A percentile compares a stretch with the other conserved stretches of the same genome.
phyloP scores from a whole-genome alignment of 2,113 vertebrate species.

The Steatornis caripensis region DNA sequence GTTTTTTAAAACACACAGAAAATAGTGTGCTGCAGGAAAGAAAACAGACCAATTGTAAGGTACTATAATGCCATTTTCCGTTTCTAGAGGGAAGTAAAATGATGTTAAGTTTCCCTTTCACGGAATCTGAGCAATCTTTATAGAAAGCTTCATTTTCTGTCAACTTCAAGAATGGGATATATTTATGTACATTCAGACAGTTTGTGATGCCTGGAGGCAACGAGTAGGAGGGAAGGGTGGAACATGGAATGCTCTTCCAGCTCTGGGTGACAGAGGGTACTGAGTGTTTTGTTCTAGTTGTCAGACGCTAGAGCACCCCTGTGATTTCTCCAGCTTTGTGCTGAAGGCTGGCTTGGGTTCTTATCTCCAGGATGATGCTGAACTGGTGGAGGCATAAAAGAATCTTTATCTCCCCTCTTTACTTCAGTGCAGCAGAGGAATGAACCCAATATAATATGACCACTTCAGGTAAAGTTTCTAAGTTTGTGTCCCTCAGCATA shows the following conservation, averaged over 20 bases:
- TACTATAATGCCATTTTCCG: background rate
- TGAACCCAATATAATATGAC: background rate
- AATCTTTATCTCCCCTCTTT: conserved; percentile 5
- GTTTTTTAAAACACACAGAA: background rate
- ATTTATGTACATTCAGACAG: conserved; percentile 16
- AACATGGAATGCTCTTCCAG: conserved; percentile 14
- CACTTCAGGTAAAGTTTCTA: background rate
- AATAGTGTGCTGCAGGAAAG: background rate
- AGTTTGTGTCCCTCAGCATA: background rate
- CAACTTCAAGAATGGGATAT: background rate
- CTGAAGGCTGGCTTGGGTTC: conserved; percentile 34
- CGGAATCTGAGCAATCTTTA: background rate
- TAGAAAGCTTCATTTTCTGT: background rate
- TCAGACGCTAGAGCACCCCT: background rate
- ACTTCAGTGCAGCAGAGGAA: conserved; percentile 4
- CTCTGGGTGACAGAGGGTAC: conserved; percentile 32
- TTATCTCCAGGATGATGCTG: conserved; percentile 26
- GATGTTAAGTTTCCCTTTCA: background rate
- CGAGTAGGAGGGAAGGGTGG: background rate
- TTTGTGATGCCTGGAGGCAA: conserved; percentile 7
- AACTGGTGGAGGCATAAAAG: background rate
- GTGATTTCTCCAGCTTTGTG: conserved; percentile 49
- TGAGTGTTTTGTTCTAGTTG: conserved; percentile 48
- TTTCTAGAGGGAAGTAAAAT: background rate
- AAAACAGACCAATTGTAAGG: background rate